These are phyloP conservation scores for Rugalucina vietnamica DNA, from an alignment of 2,888 invertebrate genomes.

Conservation along the genomic window DNA sequence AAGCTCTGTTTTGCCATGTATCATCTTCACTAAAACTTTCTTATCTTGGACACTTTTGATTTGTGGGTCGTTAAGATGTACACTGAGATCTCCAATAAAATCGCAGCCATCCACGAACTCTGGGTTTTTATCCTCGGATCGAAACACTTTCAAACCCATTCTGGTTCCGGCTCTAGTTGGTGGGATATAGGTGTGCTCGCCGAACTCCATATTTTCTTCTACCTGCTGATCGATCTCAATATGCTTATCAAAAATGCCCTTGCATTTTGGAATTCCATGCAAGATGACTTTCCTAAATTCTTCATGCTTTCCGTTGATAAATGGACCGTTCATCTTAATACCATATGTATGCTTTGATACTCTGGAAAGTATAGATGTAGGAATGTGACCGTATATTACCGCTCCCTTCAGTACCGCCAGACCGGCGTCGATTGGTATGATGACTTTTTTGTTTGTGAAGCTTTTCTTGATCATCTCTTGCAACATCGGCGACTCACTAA, in stretches of 20 bases:
- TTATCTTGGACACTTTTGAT: conserved; percentile 10
- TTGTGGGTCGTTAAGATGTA: conserved; percentile 5
- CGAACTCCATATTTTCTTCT: conserved; percentile 14
- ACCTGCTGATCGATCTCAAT: conserved; percentile 38
- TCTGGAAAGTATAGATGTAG: conserved; percentile 47
- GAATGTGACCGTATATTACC: conserved; percentile 60
- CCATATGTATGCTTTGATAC: conserved; percentile 63
- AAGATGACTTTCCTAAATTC: conserved; percentile 19
- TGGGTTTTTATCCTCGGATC: conserved; percentile 29
- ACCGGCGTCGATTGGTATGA: conserved; percentile 62
- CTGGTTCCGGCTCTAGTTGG: background rate
- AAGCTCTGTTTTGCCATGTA: conserved; percentile 39
- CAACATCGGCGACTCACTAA: conserved; percentile 60
- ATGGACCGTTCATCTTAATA: conserved; percentile 16
- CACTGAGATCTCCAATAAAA: conserved; percentile 25
- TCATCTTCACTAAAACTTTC: conserved; percentile 29
- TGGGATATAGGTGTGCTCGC: conserved; percentile 23
- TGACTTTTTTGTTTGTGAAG: conserved; percentile 46
- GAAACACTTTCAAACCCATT: conserved; percentile 31
- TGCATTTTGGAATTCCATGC: conserved; percentile 23
- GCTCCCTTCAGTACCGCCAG: conserved; percentile 66
- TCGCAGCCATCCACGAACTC: conserved; percentile 24
- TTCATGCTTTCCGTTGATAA: conserved; percentile 44
- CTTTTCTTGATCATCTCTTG: conserved; percentile 37
- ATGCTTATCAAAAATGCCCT: conserved; percentile 41